Percentiles rank a stretch among this genome's conserved stretches.
Conservation (phyloP, 2,888 invertebrate species). For the Drepanosiphum platanoidis region DNA sequence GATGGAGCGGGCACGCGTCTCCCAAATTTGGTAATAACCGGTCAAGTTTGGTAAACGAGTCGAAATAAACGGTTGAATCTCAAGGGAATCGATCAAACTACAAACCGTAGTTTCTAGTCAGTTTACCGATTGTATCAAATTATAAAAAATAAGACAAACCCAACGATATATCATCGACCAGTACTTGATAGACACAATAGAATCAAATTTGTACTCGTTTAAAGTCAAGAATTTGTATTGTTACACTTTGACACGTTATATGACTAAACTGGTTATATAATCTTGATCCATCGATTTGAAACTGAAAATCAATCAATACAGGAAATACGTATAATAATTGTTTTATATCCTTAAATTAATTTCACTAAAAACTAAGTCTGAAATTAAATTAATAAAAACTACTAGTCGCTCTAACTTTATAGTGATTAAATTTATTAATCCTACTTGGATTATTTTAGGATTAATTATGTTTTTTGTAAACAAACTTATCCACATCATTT, state of each 20-base stretch:
- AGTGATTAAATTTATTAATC: too few species aligned
- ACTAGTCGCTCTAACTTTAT: neutral
- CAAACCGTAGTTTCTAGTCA: constrained; percentile 36
- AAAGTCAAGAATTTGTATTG: constrained; percentile 46
- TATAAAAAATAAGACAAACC: constrained; percentile 36
- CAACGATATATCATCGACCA: constrained; percentile 29
- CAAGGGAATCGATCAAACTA: constrained; percentile 54
- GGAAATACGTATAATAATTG: neutral
- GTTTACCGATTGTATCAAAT: constrained; percentile 53
- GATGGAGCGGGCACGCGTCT: constrained; percentile 56
- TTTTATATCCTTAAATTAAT: neutral
- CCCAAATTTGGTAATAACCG: constrained; percentile 55
- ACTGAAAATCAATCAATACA: neutral
- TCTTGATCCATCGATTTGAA: constrained; percentile 4
- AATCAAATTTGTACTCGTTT: constrained; percentile 40
- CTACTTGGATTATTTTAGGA: too few species aligned
- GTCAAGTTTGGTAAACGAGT: constrained; percentile 60
- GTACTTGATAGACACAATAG: constrained; percentile 31
- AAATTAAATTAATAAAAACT: neutral
- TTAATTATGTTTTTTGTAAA: neutral
- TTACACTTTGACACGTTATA: constrained; percentile 22
- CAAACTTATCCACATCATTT: neutral
- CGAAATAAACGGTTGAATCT: constrained; percentile 53
- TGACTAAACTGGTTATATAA: constrained; percentile 14
- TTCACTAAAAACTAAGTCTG: neutral